Evolutionary conservation across 2,797 vertebrate species (phyloP), one percentile per base, ranked within the genome.

Genomic region (Pangasius mekongensis): DNA sequence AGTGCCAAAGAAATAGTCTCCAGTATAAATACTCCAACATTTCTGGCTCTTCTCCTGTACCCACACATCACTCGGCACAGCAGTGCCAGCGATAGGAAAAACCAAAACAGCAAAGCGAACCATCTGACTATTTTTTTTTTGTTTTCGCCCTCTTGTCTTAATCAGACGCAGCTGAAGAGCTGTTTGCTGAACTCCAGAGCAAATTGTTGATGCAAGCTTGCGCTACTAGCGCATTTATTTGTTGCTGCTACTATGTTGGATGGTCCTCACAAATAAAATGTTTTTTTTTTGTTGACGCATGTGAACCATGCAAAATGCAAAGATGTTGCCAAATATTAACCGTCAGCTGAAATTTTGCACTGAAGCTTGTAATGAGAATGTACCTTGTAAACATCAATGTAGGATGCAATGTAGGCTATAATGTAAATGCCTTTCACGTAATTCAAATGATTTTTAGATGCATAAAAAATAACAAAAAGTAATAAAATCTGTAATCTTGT

Each of bases 61-160:
- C 47, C 30, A 81, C 77, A 58, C 52, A 24, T 81, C 18, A 81
- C 78, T 56, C 54, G 5, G 52, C 22, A 2, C 16, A 33, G 16
- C 52, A 80, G 54, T 80, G 77, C 20, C 54, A 81, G n/a, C 78
- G 24, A 49, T 8, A 83, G 60, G 39, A 39, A 66, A 43, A 83
- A 62, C 33, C 14, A 43, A 83, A 62, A 56, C 36, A 66, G 24
- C 60, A n/a, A 14, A 47, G 24, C 33, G 1, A 60, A 39, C 33
- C 33, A 83, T 83, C 56, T 64, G 78, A 54, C 30, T 13, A 14
- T 82, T 18, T 20, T 82, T 18, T 20, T 10, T 16, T 52, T 77
- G 3, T 14, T 56, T 36, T 20, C 22, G 20, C 14, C 8, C 5
- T n/a, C 36, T 83, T 3, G 5, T 27, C 30, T 9, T 80, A 80